These are phyloP conservation scores for Zenarchopterus dispar DNA, from an alignment of 2,797 vertebrate species.

Conservation along the genomic window DNA sequence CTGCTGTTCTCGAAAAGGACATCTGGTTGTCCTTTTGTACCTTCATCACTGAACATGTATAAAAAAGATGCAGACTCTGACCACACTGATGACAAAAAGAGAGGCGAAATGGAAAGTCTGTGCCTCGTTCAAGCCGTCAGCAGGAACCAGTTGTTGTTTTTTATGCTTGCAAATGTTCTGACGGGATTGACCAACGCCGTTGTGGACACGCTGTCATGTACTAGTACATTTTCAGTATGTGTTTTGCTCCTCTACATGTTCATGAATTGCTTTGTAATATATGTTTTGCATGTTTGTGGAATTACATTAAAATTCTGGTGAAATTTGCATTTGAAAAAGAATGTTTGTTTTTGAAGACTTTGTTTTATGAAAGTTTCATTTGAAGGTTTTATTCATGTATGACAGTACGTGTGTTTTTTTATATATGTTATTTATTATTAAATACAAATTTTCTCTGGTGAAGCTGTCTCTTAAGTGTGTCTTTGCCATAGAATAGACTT, in stretches of 20 bases:
- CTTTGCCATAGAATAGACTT: too few relatives aligned
- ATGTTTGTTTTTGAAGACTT: too few relatives aligned
- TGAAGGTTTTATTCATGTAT: too few relatives aligned
- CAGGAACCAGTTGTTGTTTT: constrained; percentile 92
- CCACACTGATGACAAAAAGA: constrained; percentile 31
- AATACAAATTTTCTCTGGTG: too few relatives aligned
- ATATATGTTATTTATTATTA: too few relatives aligned
- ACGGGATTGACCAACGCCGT: constrained; percentile 90
- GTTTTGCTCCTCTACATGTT: constrained; percentile 91
- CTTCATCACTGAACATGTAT: constrained; percentile 83
- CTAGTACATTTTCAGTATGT: constrained; percentile 74
- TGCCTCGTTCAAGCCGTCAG: constrained; percentile 91
- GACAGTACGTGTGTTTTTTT: too few relatives aligned
- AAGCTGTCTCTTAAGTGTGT: too few relatives aligned
- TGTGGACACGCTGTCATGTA: constrained; percentile 88
- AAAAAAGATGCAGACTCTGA: constrained; percentile 41
- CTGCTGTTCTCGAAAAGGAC: constrained; percentile 86
- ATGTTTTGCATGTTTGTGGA: constrained; percentile 84
- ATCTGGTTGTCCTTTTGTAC: constrained; percentile 77
- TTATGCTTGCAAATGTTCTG: constrained; percentile 90
- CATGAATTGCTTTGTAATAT: constrained; percentile 83
- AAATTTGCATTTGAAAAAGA: neutral
- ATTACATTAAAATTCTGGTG: constrained; percentile 92
- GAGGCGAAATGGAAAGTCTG: constrained; percentile 28
- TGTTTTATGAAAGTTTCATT: too few relatives aligned